These are phyloP conservation scores for Delia radicum DNA, from an alignment of 1,140 invertebrate species.

Conservation along the genomic window DNA sequence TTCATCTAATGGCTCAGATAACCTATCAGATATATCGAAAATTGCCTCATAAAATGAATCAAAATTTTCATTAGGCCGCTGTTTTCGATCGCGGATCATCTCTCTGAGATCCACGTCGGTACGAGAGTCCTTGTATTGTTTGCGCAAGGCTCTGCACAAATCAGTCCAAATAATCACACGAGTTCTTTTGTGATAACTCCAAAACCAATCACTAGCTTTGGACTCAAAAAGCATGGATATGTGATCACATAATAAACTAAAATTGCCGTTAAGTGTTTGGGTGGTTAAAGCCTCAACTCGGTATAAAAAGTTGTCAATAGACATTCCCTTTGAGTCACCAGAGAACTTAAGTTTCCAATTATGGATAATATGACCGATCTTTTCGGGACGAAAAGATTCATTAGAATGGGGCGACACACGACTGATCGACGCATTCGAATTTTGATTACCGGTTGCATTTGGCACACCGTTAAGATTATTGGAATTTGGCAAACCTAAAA, in stretches of 20 bases:
- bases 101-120: constrained; percentile 6
- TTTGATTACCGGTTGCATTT: neutral
- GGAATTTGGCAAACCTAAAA: neutral
- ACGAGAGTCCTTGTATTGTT: neutral
- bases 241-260: neutral
- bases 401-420: neutral
- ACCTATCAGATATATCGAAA: neutral
- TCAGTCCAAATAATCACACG: neutral
- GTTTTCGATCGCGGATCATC: constrained; percentile 1
- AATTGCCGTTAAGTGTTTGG: neutral
- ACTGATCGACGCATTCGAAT: neutral
- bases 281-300: neutral
- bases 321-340: neutral
- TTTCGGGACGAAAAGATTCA: neutral
- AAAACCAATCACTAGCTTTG: neutral
- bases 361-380: neutral
- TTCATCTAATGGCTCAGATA: neutral
- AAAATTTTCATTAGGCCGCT: neutral
- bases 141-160: neutral
- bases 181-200: constrained; percentile 2
- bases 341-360: constrained; percentile 22
- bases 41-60: neutral
- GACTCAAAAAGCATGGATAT: neutral
- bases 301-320: constrained; percentile 17
- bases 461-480: neutral